Conservation (phyloP, 1,140 invertebrate genomes). For the Atta cephalotes region DNA sequence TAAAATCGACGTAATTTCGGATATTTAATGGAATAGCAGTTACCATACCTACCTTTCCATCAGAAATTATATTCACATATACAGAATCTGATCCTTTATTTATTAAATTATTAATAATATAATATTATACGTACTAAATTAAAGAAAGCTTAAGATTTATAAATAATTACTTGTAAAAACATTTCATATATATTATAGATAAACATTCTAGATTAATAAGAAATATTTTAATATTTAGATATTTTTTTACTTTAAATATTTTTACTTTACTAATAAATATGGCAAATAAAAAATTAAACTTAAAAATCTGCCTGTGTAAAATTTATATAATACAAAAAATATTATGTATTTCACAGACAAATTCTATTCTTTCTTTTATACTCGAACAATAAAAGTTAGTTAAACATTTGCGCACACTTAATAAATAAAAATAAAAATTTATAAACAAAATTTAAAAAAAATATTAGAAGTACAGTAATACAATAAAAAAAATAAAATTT, state of each 20-base stretch:
- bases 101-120: conserved; percentile 8
- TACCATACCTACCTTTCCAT: neutral
- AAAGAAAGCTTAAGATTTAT: neutral
- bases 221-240: neutral
- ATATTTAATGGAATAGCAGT: neutral
- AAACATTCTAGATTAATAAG: neutral
- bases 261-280: neutral
- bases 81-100: neutral
- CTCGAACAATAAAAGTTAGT: too few species aligned
- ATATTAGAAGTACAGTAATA: neutral
- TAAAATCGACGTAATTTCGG: neutral
- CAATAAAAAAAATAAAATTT: conserved; percentile 6
- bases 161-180: conserved; percentile 1
- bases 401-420: too few species aligned
- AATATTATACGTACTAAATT: neutral
- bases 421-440: neutral
- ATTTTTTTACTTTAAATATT: neutral
- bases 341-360: too few species aligned
- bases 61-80: neutral
- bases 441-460: neutral
- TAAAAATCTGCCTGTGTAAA: neutral
- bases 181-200: neutral
- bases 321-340: too few species aligned
- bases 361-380: too few species aligned
- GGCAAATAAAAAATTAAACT: neutral